Evolutionary conservation across 1,140 invertebrate species (phyloP), one percentile per base, ranked within the genome.

Genomic region (Euura lappo): DNA sequence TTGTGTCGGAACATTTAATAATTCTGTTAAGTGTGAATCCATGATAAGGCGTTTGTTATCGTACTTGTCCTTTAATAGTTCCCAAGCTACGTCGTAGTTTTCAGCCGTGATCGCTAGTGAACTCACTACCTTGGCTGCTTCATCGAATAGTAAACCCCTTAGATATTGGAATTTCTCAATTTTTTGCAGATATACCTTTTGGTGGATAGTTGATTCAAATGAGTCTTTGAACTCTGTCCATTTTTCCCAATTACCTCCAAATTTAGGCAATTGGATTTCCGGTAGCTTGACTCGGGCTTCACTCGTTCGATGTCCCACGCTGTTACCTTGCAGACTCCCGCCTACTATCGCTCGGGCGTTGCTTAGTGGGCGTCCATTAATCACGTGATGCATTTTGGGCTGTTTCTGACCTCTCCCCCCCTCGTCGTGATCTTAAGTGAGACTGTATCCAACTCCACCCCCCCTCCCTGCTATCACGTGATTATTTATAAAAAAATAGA

Each of bases 101-200:
- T 68, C 69, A 8, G 74, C 73, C 0, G 71, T 76, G 28, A 80
- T 74, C 70, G 78, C 77, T 65, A 84, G 74, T 6, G 75, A 74
- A 73, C 79, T 70, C 13, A 85, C 76, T 2, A 82, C 76, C 42
- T 78, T 69, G 2, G 68, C 60, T 2, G 82, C 80, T 46, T 76
- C 73, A 7, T 76, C 77, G 71, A 79, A 44, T 7, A 85, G 47
- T 65, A 79, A 72, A 2, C 80, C 77, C 11, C 79, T 60, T 45
- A 84, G 69, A 73, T 85, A 84, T 68, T 81, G 81, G 75, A 81
- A 83, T 69, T 79, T 80, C 71, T 84, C 77, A 65, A 81, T 79
- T 10, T 75, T 46, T 44, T 45, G 66, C 3, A 82, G 70, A 10
- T 65, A 43, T 2, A 69, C 43, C 69, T 79, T 80, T 4, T 80